Evolutionary conservation across 1,140 invertebrate genomes (phyloP).

Genomic region (Pseudomyrmex concolor): DNA sequence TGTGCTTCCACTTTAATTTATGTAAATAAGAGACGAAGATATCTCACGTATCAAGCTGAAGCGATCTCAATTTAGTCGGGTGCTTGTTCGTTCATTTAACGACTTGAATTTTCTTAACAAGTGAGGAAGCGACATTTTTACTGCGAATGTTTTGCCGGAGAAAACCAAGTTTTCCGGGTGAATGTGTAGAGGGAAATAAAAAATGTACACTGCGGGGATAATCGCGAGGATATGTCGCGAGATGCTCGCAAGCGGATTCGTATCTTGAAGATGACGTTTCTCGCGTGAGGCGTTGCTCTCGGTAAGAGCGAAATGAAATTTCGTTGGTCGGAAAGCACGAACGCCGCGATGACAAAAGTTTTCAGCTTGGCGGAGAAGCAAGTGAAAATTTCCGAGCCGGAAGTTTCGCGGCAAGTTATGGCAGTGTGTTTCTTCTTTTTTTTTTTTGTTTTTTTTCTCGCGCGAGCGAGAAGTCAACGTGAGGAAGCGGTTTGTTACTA

Average conservation of each 20-base stretch:
- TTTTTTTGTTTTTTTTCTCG: no score
- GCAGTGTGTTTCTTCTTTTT: slow-evolving; percentile 13
- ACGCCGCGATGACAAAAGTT: slow-evolving; percentile 38
- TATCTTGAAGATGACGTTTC: slow-evolving; percentile 33
- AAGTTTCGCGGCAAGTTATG: slow-evolving; percentile 55
- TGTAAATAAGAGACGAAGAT: slow-evolving; percentile 23
- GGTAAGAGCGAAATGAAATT: slow-evolving; percentile 47
- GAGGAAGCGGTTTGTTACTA: slow-evolving; percentile 34
- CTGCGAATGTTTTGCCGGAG: slow-evolving; percentile 22
- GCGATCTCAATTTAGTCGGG: slow-evolving; percentile 15
- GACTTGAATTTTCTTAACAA: slow-evolving; percentile 41
- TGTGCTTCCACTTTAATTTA: background rate
- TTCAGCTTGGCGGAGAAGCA: slow-evolving; percentile 9
- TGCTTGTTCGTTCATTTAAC: background rate
- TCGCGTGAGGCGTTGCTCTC: slow-evolving; percentile 21
- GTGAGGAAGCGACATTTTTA: background rate
- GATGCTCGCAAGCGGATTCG: slow-evolving; percentile 30
- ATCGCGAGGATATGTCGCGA: slow-evolving; percentile 28
- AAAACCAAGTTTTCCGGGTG: slow-evolving; percentile 15
- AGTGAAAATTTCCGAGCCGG: slow-evolving; percentile 48
- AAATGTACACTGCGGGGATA: slow-evolving; percentile 24
- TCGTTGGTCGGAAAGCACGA: slow-evolving; percentile 53
- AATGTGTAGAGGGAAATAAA: background rate
- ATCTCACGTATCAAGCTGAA: slow-evolving; percentile 5
- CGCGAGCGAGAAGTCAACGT: slow-evolving; percentile 32